Conservation (phyloP, 2,797 vertebrate genomes). For the Pristis pectinata region DNA sequence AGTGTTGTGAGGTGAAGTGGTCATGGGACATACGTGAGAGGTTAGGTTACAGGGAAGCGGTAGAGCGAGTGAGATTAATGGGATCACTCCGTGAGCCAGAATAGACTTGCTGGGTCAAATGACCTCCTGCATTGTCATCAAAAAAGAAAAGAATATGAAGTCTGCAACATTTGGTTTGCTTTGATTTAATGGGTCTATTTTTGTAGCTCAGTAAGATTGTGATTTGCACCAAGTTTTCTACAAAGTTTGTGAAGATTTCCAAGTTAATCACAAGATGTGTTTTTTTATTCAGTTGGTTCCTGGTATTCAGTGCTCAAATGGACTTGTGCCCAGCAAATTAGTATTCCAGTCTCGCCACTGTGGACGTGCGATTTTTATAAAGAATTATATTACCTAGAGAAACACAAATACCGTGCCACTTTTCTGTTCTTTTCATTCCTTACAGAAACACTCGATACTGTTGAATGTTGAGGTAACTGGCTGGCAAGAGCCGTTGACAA, state of each 20-base stretch:
- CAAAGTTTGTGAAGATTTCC: background rate
- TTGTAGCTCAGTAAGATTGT: background rate
- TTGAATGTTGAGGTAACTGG: background rate
- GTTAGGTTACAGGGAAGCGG: no score
- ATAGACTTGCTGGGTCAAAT: no score
- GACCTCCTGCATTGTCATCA: no score
- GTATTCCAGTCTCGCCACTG: background rate
- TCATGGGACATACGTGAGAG: no score
- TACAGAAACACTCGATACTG: background rate
- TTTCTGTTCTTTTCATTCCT: background rate
- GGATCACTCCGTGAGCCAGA: no score
- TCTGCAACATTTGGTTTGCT: background rate
- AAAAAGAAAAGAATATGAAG: no score
- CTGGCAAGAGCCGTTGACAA: no score
- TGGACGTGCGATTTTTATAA: background rate
- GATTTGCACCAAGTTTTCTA: background rate
- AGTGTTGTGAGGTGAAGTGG: no score
- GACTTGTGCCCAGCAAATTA: background rate
- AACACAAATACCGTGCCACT: background rate
- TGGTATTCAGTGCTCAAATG: background rate
- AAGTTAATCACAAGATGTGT: background rate
- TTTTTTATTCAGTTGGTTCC: background rate
- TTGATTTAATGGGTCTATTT: background rate
- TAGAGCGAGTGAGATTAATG: no score
- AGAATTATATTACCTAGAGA: background rate